A percentile compares a stretch with the other conserved stretches of the same genome.
Conservation (phyloP, 2,888 invertebrate species). For the Troglohyphantes excavatus region DNA sequence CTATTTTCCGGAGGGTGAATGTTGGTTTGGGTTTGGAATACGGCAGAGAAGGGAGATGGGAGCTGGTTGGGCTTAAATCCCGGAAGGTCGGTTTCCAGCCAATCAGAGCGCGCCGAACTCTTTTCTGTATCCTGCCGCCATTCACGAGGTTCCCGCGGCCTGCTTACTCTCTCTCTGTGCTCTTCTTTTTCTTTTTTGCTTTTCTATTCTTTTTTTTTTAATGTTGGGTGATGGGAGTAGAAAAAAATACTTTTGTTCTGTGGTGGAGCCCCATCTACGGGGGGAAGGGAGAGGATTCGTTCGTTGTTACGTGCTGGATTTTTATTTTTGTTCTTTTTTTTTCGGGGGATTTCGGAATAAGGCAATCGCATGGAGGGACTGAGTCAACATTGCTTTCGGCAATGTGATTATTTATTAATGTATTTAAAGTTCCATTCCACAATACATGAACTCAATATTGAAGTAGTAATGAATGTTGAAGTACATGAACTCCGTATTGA, state of each 20-base stretch:
- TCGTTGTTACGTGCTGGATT: slow-evolving; percentile 28
- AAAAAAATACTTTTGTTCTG: slow-evolving; percentile 51
- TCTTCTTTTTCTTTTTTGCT: slow-evolving; percentile 10
- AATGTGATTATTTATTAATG: too few relatives aligned
- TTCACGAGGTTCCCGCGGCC: slow-evolving; percentile 47
- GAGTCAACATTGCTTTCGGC: slow-evolving; percentile 14
- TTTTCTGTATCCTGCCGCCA: slow-evolving; percentile 78
- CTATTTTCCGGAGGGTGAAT: slow-evolving; percentile 14
- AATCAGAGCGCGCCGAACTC: slow-evolving; percentile 75
- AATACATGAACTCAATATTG: too few relatives aligned
- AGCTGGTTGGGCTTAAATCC: slow-evolving; percentile 72
- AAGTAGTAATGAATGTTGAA: too few relatives aligned
- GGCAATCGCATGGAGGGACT: neutral
- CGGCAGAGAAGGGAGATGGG: slow-evolving; percentile 55
- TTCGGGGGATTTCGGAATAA: neutral
- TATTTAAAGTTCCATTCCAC: too few relatives aligned
- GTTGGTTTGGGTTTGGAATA: slow-evolving; percentile 78
- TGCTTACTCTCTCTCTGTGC: slow-evolving; percentile 41
- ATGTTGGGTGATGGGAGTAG: slow-evolving; percentile 25
- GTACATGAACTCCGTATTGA: too few relatives aligned
- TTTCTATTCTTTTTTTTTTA: slow-evolving; percentile 6
- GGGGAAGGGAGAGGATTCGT: slow-evolving; percentile 13
- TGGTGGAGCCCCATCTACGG: neutral
- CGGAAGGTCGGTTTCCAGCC: slow-evolving; percentile 71
- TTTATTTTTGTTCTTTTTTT: slow-evolving; percentile 31